Percentiles rank a stretch among this genome's conserved stretches.
Conservation (phyloP, 2,888 invertebrate species). For the Caenorhabditis becei region DNA sequence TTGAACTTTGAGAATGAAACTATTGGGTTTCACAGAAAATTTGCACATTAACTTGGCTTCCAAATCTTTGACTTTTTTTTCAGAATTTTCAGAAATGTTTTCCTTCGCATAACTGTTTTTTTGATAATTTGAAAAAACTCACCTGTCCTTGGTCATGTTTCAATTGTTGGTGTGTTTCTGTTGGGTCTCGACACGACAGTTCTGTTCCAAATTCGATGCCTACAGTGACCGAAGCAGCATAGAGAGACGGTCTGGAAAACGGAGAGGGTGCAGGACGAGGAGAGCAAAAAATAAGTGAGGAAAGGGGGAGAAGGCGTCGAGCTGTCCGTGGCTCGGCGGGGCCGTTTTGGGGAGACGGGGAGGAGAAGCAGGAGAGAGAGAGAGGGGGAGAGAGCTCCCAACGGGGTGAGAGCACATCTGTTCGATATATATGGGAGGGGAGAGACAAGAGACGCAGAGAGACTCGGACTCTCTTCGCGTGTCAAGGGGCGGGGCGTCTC, state of each 20-base stretch:
- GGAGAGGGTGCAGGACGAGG: neutral
- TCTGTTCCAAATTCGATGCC: neutral
- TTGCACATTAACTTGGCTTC: no score
- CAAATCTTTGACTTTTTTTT: no score
- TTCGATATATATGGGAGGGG: constrained; percentile 28
- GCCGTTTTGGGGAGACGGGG: constrained; percentile 20
- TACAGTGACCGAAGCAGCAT: constrained; percentile 6
- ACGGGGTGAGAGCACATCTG: constrained; percentile 41
- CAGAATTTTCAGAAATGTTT: no score
- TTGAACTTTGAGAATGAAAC: no score
- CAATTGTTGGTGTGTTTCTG: neutral
- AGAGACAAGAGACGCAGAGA: constrained; percentile 1
- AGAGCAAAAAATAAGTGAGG: constrained; percentile 14
- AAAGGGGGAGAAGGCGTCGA: constrained; percentile 10
- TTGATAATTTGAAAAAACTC: neutral
- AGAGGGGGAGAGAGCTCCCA: constrained; percentile 10
- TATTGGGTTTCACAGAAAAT: no score
- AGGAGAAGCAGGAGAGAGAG: constrained; percentile 12
- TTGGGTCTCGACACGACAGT: constrained; percentile 15
- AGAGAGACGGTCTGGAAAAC: constrained; percentile 9
- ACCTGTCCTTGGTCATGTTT: constrained; percentile 61
- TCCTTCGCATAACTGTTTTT: no score
- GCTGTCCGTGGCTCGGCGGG: constrained; percentile 23
- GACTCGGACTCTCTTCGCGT: constrained; percentile 24
- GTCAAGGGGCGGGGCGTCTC: constrained; percentile 40